phyloP scores from a whole-genome alignment of 2,888 invertebrate species.

The Chorisops tibialis region DNA sequence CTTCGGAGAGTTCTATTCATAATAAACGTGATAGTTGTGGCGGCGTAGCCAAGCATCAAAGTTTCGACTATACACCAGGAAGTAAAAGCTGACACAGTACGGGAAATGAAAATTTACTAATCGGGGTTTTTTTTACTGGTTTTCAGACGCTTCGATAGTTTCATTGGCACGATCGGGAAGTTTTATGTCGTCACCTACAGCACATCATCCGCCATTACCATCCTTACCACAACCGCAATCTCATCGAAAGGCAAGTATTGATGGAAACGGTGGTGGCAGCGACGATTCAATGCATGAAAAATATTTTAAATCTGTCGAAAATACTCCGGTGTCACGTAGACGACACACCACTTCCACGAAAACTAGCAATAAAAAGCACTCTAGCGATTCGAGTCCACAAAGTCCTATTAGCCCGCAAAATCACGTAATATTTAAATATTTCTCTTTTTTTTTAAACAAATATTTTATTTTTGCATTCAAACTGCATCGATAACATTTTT shows the following conservation, averaged over 20 bases:
- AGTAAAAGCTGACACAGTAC: conserved; percentile 21
- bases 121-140: not conserved
- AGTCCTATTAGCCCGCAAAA: conserved; percentile 60
- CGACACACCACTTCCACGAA: conserved; percentile 46
- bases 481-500: too few species aligned
- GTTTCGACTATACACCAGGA: conserved; percentile 51
- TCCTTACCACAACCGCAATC: conserved; percentile 7
- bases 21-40: conserved; percentile 40
- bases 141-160: conserved; percentile 35
- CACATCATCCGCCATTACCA: conserved; percentile 25
- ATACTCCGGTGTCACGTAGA: conserved; percentile 62
- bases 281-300: conserved; percentile 82
- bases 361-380: conserved; percentile 48
- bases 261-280: conserved; percentile 62
- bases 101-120: not conserved
- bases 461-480: too few species aligned
- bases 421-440: conserved; percentile 32
- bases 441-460: too few species aligned
- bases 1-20: conserved; percentile 49
- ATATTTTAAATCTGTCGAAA: conserved; percentile 70
- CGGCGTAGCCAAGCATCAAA: conserved; percentile 53
- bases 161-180: conserved; percentile 49
- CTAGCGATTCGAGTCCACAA: conserved; percentile 62
- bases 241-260: conserved; percentile 29
- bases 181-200: conserved; percentile 48